Conservation (phyloP, 2,888 invertebrate species). For the Meandrusa payeni region DNA sequence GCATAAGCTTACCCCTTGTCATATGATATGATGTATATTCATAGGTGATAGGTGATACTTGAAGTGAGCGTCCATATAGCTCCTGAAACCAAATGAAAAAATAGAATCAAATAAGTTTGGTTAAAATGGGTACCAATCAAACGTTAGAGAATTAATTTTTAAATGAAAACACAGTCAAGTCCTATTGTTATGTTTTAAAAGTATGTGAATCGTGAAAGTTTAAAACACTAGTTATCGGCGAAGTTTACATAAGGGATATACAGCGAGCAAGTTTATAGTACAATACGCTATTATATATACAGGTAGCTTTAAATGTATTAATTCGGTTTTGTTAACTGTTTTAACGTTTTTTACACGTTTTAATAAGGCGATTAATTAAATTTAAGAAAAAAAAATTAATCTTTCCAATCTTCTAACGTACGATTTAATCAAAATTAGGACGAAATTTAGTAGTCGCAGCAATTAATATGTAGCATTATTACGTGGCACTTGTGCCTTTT, state of each 20-base stretch:
- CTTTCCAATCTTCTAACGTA: constrained; percentile 24
- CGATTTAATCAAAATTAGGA: constrained; percentile 10
- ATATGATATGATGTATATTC: too few species aligned
- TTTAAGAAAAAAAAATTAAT: constrained; percentile 30
- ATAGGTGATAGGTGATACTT: too few species aligned
- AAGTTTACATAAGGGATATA: constrained; percentile 42
- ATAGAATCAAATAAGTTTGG: too few species aligned
- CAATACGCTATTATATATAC: constrained; percentile 16
- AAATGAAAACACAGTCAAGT: too few species aligned
- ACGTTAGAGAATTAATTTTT: too few species aligned
- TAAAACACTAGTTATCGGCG: constrained; percentile 40
- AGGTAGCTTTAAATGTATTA: constrained; percentile 56
- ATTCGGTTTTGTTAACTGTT: constrained; percentile 55
- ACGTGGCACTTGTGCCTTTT: constrained; percentile 43
- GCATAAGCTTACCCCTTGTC: too few species aligned
- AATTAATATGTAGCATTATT: constrained; percentile 11
- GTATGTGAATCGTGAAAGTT: too few species aligned
- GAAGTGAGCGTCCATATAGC: too few species aligned
- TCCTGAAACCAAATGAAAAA: too few species aligned
- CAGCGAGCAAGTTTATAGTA: constrained; percentile 40
- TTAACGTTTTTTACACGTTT: constrained; percentile 46
- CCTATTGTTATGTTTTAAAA: too few species aligned
- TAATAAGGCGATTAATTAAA: constrained; percentile 36
- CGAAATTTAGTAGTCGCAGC: constrained; percentile 4
- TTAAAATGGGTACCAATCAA: too few species aligned